Evolutionary conservation across 2,797 vertebrate species (phyloP).

Genomic region (Pipistrellus nathusii): DNA sequence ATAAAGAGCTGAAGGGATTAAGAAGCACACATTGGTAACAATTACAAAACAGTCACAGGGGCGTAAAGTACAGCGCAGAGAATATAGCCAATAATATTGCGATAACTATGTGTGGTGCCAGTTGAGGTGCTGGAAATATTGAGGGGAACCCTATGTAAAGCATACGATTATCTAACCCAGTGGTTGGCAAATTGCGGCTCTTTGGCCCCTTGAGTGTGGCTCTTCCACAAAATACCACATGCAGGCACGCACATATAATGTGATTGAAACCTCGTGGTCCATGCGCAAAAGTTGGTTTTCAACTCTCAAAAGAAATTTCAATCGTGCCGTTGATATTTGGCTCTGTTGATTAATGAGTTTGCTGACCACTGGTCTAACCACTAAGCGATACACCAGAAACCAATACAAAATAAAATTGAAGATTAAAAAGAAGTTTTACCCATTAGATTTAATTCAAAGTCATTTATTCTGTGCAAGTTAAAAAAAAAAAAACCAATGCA

Average conservation of each 20-base stretch:
- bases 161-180: not conserved
- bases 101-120: not conserved
- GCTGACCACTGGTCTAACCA: not conserved
- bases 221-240: too few relatives aligned
- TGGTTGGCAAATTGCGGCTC: too few relatives aligned
- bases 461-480: not conserved
- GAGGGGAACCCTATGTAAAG: not conserved
- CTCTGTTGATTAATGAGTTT: too few relatives aligned
- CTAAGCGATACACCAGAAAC: not conserved
- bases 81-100: not conserved
- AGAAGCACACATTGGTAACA: not conserved
- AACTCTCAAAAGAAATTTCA: too few relatives aligned
- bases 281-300: too few relatives aligned
- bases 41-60: not conserved
- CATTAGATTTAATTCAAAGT: constrained; percentile 53
- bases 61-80: not conserved
- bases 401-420: not conserved
- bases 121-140: not conserved
- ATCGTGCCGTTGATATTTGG: too few relatives aligned
- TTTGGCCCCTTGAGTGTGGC: too few relatives aligned
- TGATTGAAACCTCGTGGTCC: too few relatives aligned
- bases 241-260: too few relatives aligned
- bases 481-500: constrained; percentile 13
- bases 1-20: not conserved
- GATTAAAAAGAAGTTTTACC: not conserved